Base-by-base conservation (phyloP, 2,797 vertebrate species). In the Rhynchotus rufescens region DNA sequence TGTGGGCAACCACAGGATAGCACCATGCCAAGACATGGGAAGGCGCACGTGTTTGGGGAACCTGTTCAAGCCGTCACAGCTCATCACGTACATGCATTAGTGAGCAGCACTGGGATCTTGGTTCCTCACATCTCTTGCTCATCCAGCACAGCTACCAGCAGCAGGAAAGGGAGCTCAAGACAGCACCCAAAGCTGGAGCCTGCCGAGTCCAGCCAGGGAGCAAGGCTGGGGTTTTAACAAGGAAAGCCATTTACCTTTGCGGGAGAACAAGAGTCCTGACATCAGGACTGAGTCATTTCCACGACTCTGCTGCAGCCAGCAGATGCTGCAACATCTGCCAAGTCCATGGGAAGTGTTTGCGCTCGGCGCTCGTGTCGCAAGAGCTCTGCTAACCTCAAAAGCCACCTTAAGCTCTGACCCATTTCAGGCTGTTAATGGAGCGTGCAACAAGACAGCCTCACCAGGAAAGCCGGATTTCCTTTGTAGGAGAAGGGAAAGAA, bases 291-390 rank as follows among this genome's bases (percentile, higher is more conserved):
- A 83, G 92, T 93, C 73, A 82, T 25, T 51, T 28, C 30, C 28
- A 30, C 47, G 7, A 1, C 72, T 62, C 92, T 61, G 45, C 92
- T 2, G 12, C 84, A 65, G 49, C 62, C 94, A 92, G 57, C 95
- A 95, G 88, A 94, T 92, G 95, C 84, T 94, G 61, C 79, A 71
- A n/a, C 93, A 95, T 95, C 88, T 94, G 93, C 7, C 4, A 30
- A 80, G 84, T 83, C 88, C 88, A 92, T 92, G 91, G 91, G 92
- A 94, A 96, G 89, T 2, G 4, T 56, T 3, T 16, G 57, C 59
- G 79, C 4, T 1, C 79, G 1, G 8, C 1, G 9, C 77, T 62
- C 61, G 26, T 82, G 79, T 59, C 85, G 79, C 88, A 87, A 82
- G 91, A 61, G 79, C 86, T 75, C 90, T 11, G 32, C 80, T 94